phyloP scores from a whole-genome alignment of 2,113 vertebrate genomes.

The Hystrix cristata region DNA sequence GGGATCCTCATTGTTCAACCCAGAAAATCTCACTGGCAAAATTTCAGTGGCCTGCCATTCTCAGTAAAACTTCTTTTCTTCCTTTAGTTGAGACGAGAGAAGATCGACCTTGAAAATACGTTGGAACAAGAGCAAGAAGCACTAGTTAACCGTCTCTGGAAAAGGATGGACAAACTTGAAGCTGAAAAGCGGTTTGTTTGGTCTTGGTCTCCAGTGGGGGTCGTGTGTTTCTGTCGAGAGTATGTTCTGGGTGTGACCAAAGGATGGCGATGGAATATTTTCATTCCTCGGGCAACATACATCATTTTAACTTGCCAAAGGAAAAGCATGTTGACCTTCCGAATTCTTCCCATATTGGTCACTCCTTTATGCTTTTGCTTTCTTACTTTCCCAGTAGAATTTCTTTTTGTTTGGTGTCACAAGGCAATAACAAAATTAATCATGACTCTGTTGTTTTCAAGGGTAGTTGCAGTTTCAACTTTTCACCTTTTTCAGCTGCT shows the following conservation, averaged over 20 bases:
- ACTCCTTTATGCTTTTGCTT: neutral
- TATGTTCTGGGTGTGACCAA: neutral
- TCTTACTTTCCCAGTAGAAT: neutral
- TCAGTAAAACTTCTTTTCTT: conserved; percentile 65
- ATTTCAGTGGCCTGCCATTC: neutral
- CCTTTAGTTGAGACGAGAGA: conserved; percentile 95
- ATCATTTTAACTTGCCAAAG: conserved; percentile 22
- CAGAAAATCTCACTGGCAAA: conserved; percentile 26
- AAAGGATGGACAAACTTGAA: conserved; percentile 99
- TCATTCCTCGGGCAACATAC: neutral
- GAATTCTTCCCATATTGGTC: neutral
- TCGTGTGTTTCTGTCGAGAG: neutral
- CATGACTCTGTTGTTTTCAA: neutral
- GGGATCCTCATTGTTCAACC: neutral
- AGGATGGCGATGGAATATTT: neutral
- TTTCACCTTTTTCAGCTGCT: neutral
- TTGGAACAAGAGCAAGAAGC: conserved; percentile 99
- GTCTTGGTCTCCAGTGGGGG: neutral
- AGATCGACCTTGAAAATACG: conserved; percentile 99
- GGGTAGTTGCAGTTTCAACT: neutral
- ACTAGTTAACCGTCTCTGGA: conserved; percentile 99
- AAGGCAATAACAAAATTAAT: neutral
- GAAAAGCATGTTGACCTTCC: neutral
- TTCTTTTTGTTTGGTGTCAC: neutral
- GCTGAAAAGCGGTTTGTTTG: conserved; percentile 96